phyloP scores from a whole-genome alignment of 2,113 vertebrate genomes.

The Coreoperca whiteheadi region DNA sequence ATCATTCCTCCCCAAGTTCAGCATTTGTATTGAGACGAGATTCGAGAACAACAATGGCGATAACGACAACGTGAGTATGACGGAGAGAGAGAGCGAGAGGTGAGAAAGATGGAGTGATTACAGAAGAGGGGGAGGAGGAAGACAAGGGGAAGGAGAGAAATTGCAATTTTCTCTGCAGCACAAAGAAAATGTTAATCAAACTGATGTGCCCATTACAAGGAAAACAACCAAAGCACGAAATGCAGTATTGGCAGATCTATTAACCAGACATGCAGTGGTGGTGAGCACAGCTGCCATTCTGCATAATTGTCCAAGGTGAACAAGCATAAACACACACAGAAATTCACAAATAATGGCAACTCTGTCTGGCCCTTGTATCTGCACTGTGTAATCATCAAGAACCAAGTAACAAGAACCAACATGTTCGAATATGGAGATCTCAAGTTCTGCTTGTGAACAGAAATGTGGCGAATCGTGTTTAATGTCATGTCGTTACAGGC shows the following conservation, averaged over 20 bases:
- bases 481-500: conserved; percentile 14
- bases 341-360: conserved; percentile 25
- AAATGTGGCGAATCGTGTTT: conserved; percentile 48
- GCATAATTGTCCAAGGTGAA: conserved; percentile 36
- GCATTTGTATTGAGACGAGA: conserved; percentile 85
- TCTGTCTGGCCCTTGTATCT: conserved; percentile 11
- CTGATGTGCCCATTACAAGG: conserved; percentile 64
- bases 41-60: conserved; percentile 86
- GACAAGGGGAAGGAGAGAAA: conserved; percentile 38
- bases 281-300: conserved; percentile 35
- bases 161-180: conserved; percentile 66
- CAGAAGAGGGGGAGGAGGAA: conserved; percentile 34
- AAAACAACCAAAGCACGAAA: conserved; percentile 67
- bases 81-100: conserved; percentile 23
- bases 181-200: conserved; percentile 65
- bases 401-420: conserved; percentile 42
- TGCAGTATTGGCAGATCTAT: conserved; percentile 70
- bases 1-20: conserved; percentile 83
- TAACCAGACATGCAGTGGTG: conserved; percentile 57
- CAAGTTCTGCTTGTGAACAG: not conserved
- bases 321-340: conserved; percentile 24
- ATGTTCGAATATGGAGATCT: conserved; percentile 11
- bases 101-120: conserved; percentile 59
- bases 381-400: not conserved
- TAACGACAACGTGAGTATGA: conserved; percentile 83